Evolutionary conservation across 1,140 invertebrate genomes (phyloP), one percentile per base, ranked within the genome.

Genomic region (Caenorhabditis briggsae): DNA sequence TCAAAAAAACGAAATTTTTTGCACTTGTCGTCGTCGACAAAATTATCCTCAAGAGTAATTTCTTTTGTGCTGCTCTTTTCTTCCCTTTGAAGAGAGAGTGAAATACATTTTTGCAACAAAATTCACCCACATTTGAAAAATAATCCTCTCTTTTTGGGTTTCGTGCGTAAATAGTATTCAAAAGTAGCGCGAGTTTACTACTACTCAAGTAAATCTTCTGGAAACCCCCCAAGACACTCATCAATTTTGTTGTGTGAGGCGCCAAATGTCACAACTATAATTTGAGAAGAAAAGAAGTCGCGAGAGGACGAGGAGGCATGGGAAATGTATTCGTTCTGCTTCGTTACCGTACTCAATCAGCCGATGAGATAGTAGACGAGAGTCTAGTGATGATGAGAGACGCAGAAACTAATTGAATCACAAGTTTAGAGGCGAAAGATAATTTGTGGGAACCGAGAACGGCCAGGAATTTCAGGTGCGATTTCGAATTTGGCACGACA

Each of bases 181-280:
- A 78, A 78, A 78, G 33, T 46, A n/a, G 46, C 43, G 20, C 50
- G 46, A 20, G 33, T 33, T 33, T 33, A 33, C 33, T 23, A 78
- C 14, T n/a, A 78, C 50, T 46, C 70, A 78, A 78, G 70, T 78
- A 78, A 78, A 78, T 78, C 70, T 78, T 78, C 70, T 78, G 46
- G 70, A 70, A 74, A 78, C 43, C 70, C 70, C 70, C 70, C 33
- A 50, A n/a, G 70, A 78, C 70, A 78, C 70, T 78, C 70, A 78
- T 78, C 70, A 78, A 78, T 78, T 78, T 78, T 78, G 50, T 46
- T 50, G 70, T 78, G 70, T 14, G 70, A 14, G 65, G 46, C 46
- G 43, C 43, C 70, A 78, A 78, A 20, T 78, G 70, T 78, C 70
- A 78, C 70, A 78, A 78, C 70, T 78, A 78, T 78, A 78, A 78